Base-by-base conservation (phyloP, 92 coral and sea anemone genomes). In the Muricea muricata region DNA sequence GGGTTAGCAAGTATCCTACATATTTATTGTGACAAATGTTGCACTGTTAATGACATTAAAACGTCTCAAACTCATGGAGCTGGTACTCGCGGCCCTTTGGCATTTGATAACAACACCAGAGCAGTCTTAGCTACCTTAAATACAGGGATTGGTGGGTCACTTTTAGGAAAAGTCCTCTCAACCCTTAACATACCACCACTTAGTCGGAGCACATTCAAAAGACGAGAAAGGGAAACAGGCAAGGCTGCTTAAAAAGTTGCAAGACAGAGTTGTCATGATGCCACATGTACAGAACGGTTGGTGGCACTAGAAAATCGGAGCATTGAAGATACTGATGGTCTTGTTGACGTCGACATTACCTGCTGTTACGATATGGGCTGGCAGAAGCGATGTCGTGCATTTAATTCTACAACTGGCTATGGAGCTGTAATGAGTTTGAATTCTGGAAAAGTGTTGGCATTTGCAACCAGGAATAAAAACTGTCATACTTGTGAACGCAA, bases 301-400 rank as follows among this genome's bases (percentile, higher is more conserved):
- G 7, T 18, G 18, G 60, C 23, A 20, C 23, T 52, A 65, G 39
- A 65, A 65, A 65, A 65, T 65, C 37, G 72, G n/a, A 29, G 3
- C 23, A 14, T 65, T 11, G 78, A 11, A n/a, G 80, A 68, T 37
- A 77, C 24, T 45, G 70, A 60, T 37, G 45, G 21, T 14, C 63
- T 70, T 45, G 67, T 80, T 34, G 55, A 72, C 31, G 74, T 80
- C 48, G 55, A 72, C 31, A 80, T 87, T 4, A 70, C 48, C 29
- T 73, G 87, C 14, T 87, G 73, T 0, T 87, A 87, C 75, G 84
- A 87, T 32, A 87, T 87, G 87, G 87, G 87, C 33, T 87, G 87
- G 87, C 85, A 86, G 69, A 86, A 85, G 56, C 67, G 89, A 17
- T 57, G 84, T 8, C 69, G 70, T 65, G 89, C 75, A 29, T 74